Evolutionary conservation across 35 echinoderm and acorn worm genomes (phyloP), one percentile per base, ranked within the genome.

Genomic region (Lytechinus pictus): DNA sequence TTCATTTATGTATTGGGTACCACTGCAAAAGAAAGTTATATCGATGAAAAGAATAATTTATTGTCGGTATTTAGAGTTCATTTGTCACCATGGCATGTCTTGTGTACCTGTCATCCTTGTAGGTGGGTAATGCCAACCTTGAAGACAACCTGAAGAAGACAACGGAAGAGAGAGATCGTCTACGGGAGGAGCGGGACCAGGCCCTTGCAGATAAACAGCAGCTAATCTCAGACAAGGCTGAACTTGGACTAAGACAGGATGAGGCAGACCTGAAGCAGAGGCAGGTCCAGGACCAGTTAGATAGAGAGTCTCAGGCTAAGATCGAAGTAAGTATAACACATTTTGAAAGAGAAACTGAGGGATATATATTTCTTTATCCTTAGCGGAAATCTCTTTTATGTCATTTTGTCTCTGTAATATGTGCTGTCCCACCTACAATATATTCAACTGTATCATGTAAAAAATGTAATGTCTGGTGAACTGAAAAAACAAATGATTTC

Each of bases 241-340:
- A 99, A 61, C 96, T 96, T 54, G 87, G 91, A 9, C 94, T 99
- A 24, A 96, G 95, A 72, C 95, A 99, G 29, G 96, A 98, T 28
- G 97, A 98, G 94, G 95, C 95, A 12, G 93, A 95, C 27, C 90
- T 97, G 10, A 98, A 98, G 89, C 96, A 98, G 54, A 97, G 96
- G 56, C 97, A 95, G 66, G 92, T 98, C 19, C 95, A 95, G 94
- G 97, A 98, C 52, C 97, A 97, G 95, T 61, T 98, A 21, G 97
- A 98, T 24, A 96, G 96, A 54, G 97, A 98, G 53, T 86, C 92
- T 24, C 95, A 61, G 54, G 95, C 97, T 28, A 94, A 90, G 53
- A 86, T 92, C 28, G 97, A 98, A 87, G 97, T 98, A 95, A 61
- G 94, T 61, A 8, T 52, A 54, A 9, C 1, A 57, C 54, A 57